Base-by-base conservation (phyloP, 2,888 invertebrate species). In the Eumacrocentrus americanus region DNA sequence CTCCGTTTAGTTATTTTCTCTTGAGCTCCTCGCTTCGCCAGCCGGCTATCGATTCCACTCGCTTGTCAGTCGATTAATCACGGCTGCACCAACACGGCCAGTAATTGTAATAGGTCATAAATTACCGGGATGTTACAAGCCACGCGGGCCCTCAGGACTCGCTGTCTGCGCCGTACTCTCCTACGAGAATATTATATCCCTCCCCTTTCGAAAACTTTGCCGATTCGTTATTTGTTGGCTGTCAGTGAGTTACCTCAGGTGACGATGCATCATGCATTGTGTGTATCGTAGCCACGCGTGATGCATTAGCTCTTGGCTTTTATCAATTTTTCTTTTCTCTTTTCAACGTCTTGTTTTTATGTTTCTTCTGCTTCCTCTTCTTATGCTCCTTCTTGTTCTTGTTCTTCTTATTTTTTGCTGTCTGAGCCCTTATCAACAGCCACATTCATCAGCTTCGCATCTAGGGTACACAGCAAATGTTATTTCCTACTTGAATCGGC, bases 91-190 rank as follows among this genome's bases (percentile, higher is more conserved):
- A 61, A 69, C 71, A 66, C 59, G 44, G 38, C 60, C 53, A 63
- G 68, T 67, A 72, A 71, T 72, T 68, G 70, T 71, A 71, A 71
- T 70, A 68, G 66, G 67, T 65, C 67, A 70, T 72, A 71, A 72
- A 70, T 72, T 70, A 72, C 68, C 68, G 47, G 64, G 64, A 67
- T 72, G 67, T 70, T 67, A 72, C 68, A 66, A 69, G 64, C 63
- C 62, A 62, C 58, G 63, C 63, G 53, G 58, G 40, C 44, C 46
- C 54, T 34, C 37, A 22, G 37, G 25, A 22, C 57, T 40, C 38
- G 14, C 16, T 25, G 29, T 34, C 50, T 44, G 50, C 3, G 37
- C 14, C 18, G 29, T 6, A 18, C 55, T 44, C 48, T 56, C 35
- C 47, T 47, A 18, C 18, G 42, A 44, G 42, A 46, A 47, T 47